These are phyloP conservation scores for Strigamia transsilvanica DNA, from an alignment of 2,888 invertebrate genomes.

Conservation along the genomic window DNA sequence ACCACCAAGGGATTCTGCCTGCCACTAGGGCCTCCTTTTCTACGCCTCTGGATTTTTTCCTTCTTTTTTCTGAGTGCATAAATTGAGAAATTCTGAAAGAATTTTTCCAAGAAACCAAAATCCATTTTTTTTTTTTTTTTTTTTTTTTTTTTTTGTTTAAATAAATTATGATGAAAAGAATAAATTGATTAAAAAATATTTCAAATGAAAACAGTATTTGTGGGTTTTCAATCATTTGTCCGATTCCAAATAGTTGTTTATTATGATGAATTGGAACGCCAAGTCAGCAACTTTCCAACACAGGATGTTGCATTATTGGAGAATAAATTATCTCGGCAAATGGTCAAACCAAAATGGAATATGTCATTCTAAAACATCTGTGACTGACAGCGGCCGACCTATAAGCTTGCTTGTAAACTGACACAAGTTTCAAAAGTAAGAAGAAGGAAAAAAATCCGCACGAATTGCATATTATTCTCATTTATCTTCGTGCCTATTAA, in stretches of 20 bases:
- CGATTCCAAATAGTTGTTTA: conserved; percentile 17
- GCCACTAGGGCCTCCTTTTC: conserved; percentile 5
- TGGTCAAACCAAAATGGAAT: conserved; percentile 21
- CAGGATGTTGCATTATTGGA: conserved; percentile 26
- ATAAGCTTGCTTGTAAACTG: background rate
- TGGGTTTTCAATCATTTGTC: conserved; percentile 15
- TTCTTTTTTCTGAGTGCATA: conserved; percentile 12
- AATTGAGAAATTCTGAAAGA: background rate
- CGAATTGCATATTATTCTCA: background rate
- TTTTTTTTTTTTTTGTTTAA: background rate
- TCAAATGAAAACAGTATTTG: background rate
- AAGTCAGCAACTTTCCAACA: conserved; percentile 20
- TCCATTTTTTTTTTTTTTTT: conserved; percentile 1
- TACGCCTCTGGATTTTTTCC: background rate
- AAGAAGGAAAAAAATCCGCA: background rate
- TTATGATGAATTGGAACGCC: conserved; percentile 14
- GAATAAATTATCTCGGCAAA: conserved; percentile 29
- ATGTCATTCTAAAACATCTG: conserved; percentile 26
- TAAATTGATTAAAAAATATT: conserved; percentile 3
- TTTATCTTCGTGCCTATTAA: background rate
- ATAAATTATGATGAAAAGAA: background rate
- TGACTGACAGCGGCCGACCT: conserved; percentile 10
- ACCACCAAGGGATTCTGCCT: conserved; percentile 2
- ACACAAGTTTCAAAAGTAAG: background rate
- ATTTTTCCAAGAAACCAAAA: background rate